These are phyloP conservation scores for Eledone cirrhosa DNA, from an alignment of 2,888 invertebrate genomes.

Conservation along the genomic window DNA sequence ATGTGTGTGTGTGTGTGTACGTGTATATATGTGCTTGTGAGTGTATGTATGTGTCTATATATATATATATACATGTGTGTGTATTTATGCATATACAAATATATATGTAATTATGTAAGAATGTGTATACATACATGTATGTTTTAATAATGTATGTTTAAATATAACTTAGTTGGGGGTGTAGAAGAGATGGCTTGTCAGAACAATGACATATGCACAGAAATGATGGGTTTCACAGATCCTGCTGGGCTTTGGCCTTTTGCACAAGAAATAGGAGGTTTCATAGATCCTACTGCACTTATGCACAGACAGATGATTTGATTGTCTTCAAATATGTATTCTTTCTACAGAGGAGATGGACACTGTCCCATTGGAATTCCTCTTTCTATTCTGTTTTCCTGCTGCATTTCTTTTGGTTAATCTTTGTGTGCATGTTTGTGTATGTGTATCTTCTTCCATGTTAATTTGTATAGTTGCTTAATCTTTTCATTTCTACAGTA, in stretches of 20 bases:
- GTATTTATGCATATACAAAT: neutral
- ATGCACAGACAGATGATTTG: neutral
- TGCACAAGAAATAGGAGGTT: neutral
- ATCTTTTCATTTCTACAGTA: no score
- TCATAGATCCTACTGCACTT: neutral
- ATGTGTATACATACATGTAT: neutral
- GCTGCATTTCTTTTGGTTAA: no score
- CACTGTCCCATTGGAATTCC: neutral
- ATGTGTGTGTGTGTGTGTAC: neutral
- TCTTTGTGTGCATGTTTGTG: no score
- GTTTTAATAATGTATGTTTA: neutral
- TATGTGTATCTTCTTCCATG: no score
- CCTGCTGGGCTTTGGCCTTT: neutral
- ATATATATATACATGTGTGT: neutral
- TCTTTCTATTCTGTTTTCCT: no score
- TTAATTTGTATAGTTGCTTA: no score
- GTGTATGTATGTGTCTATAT: neutral
- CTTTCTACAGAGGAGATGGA: no score
- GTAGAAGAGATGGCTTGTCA: neutral
- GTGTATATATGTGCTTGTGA: neutral
- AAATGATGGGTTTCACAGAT: neutral
- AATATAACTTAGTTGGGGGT: no score
- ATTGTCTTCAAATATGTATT: conserved; percentile 13
- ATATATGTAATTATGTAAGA: neutral
- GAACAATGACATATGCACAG: no score